Conservation (phyloP, 2,113 vertebrate species). For the Actenoides hombroni region DNA sequence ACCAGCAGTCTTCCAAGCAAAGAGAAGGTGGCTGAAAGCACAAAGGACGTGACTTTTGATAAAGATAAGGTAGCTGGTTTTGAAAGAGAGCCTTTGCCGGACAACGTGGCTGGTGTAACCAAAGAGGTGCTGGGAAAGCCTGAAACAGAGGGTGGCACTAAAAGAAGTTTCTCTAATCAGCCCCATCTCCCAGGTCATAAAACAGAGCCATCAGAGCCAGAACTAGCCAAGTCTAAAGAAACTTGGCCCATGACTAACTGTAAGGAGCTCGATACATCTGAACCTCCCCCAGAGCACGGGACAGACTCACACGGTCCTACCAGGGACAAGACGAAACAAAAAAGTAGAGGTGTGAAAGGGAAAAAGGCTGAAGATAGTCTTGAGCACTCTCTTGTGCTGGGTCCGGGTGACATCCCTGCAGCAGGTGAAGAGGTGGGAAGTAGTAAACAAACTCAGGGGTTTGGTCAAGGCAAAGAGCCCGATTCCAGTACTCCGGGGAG, state of each 20-base stretch:
- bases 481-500: fast-evolving
- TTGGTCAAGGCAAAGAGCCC: neutral
- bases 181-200: neutral
- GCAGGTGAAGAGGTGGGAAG: neutral
- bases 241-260: fast-evolving
- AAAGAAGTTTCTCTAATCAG: neutral
- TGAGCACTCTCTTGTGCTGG: neutral
- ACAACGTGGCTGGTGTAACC: neutral
- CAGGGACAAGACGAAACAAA: neutral
- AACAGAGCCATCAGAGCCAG: neutral
- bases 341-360: neutral
- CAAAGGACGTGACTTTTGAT: neutral
- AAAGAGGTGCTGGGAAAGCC: neutral
- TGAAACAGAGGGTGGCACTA: neutral
- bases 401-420: neutral
- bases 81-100: neutral
- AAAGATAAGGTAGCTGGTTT: neutral
- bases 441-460: fast-evolving
- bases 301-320: neutral
- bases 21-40: neutral
- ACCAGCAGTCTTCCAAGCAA: neutral
- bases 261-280: neutral
- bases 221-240: neutral
- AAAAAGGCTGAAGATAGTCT: neutral
- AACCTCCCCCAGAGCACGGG: neutral